These are phyloP conservation scores for Sebastes schlegelii DNA, from an alignment of 2,113 vertebrate genomes.

Conservation along the genomic window DNA sequence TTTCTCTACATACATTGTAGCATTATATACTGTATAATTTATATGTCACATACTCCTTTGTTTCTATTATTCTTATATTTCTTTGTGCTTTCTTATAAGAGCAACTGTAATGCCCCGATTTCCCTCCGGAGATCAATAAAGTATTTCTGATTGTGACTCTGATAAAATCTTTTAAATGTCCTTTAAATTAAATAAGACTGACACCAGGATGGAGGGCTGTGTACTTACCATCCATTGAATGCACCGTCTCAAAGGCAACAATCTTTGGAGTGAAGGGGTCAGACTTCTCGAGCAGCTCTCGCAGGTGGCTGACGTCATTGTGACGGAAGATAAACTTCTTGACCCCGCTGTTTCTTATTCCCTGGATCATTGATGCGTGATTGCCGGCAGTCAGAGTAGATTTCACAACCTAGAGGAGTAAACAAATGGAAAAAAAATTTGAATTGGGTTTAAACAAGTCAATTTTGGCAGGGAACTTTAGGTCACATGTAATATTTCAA, in stretches of 20 bases:
- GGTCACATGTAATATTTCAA: neutral
- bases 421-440: constrained; percentile 2
- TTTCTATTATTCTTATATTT: no score
- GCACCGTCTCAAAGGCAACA: constrained; percentile 94
- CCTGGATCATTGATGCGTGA: constrained; percentile 97
- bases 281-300: constrained; percentile 87
- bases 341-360: constrained; percentile 92
- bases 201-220: neutral
- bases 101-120: no score
- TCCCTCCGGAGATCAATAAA: no score
- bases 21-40: no score
- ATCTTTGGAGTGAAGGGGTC: constrained; percentile 90
- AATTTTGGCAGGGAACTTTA: neutral
- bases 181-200: neutral
- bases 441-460: no score
- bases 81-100: no score
- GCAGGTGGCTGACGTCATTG: constrained; percentile 88
- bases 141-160: no score
- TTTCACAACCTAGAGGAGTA: constrained; percentile 88
- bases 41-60: no score
- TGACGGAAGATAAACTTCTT: constrained; percentile 94
- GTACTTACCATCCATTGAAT: constrained; percentile 93
- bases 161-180: neutral
- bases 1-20: no score
- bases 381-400: constrained; percentile 95